Evolutionary conservation across 2,113 vertebrate species (phyloP).

Genomic region (Oxyura jamaicensis): DNA sequence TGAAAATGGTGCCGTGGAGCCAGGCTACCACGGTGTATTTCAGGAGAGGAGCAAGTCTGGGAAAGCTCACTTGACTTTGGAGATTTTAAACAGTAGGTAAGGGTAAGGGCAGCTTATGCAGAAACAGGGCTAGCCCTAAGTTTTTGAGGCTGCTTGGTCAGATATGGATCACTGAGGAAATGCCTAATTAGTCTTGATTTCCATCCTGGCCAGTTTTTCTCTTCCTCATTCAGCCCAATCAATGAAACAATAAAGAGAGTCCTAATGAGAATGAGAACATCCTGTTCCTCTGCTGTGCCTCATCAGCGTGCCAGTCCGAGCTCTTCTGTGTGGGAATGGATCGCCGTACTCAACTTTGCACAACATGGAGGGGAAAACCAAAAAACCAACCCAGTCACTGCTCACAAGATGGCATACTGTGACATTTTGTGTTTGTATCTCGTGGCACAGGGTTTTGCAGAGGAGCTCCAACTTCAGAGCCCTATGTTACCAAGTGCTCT

Average conservation of each 20-base stretch:
- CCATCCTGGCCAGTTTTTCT: not conserved
- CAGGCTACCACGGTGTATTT: not conserved
- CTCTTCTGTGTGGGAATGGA: not conserved
- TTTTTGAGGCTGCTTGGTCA: not conserved
- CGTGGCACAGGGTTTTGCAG: not conserved
- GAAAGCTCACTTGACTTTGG: not conserved
- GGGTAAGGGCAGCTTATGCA: not conserved
- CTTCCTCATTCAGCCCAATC: conserved; percentile 13
- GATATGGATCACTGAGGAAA: not conserved
- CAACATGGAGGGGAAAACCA: not conserved
- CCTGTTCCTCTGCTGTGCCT: not conserved
- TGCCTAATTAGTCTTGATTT: conserved; percentile 15
- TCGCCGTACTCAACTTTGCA: not conserved
- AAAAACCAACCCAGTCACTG: not conserved
- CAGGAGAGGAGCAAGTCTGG: not conserved
- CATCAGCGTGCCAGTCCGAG: not conserved
- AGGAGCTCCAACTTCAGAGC: not conserved
- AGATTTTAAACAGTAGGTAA: not conserved
- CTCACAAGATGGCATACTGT: rapidly evolving
- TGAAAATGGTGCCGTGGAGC: not conserved
- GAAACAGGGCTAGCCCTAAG: not conserved
- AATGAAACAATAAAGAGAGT: not conserved
- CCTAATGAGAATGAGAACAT: not conserved
- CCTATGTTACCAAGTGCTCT: not conserved
- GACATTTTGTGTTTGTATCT: rapidly evolving